Base-by-base conservation (phyloP, 1,140 invertebrate species). In the Orussus abietinus region DNA sequence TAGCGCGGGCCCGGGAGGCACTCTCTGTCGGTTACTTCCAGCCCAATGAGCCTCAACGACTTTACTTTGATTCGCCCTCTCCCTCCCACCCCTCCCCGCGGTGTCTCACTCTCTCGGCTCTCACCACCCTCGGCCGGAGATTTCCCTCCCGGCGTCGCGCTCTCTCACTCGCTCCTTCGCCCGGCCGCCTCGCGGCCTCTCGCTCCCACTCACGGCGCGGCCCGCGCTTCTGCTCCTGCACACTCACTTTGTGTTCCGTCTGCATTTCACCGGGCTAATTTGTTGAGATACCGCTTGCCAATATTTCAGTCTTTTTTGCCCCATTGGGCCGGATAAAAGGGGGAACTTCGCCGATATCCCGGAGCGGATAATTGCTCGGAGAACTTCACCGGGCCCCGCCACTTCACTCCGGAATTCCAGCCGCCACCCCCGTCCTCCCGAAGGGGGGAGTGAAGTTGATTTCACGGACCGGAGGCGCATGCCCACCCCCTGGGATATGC, bases 241-340 rank as follows among this genome's bases (percentile, higher is more conserved):
- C 15, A 39, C 17, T 52, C 49, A 57, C 54, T 59, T 59, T 56
- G 55, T 57, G 58, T 62, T 64, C 61, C 58, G 66, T 71, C 66
- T 65, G 65, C 68, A 64, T 71, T 67, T 66, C 69, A 68, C 64
- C 59, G 65, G 38, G 59, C 69, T 72, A 74, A 74, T 74, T 72
- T 71, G 69, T 66, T 63, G 66, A 72, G 69, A 73, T 73, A 71
- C 68, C 62, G 68, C 62, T 72, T 72, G 68, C 65, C 68, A 69
- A 72, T 73, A 72, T 71, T 72, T 71, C 64, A 66, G 55, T 53
- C 48, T 56, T 62, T 62, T 68, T 68, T 63, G 59, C 57, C 56
- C 52, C 59, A 60, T 61, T 60, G 49, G 53, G 43, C 42, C 37
- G 53, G 55, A 57, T 55, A 55, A 60, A 62, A 39, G 21, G 32